Base-by-base conservation (phyloP, 2,113 vertebrate species). In the Thymallus thymallus region DNA sequence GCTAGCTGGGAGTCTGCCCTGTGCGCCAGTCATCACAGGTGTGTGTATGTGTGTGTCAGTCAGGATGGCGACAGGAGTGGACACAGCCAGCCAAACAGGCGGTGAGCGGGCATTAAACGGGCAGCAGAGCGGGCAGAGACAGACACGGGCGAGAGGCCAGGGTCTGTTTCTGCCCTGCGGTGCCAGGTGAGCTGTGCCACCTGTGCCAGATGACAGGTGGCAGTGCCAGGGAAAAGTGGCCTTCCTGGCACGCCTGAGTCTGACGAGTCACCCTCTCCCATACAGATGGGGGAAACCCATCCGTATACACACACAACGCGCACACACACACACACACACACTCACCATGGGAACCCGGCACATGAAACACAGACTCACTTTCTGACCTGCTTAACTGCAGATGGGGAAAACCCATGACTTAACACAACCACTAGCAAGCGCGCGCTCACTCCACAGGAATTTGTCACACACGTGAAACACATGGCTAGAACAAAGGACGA, bases 261-360 rank as follows among this genome's bases (percentile, higher is more conserved):
- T 23, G 51, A 30, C 24, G 13, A 32, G 51, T 68, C 64, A 72
- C 76, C 29, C 64, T 35, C 26, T 61, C 46, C 5, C 26, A 16
- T 67, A 64, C 72, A 74, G 56, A 75, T 68, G 63, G 80, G 56
- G 70, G 68, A 73, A 41, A 61, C 74, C 56, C 51, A 41, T 26
- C 35, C 58, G 6, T 68, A 41, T 24, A 24, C 23, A 29, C 32
- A 24, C 30, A 32, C 18, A 20, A 26, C 26, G 26, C 2, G 30
- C 14, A 66, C 30, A 41, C 69, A 20, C 30, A 46, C 32, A 72
- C 30, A 41, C 65, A 18, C 62, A 16, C 3, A 30, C 13, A 30
- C 24, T 13, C 14, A n/a, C 20, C 6, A n/a, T 1, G 1, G 68
- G 16, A 22, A 29, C 22, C n/a, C 26, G 46, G 41, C 41, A 45